Evolutionary conservation across 1,140 invertebrate genomes (phyloP).

Genomic region (Drusus annulatus): DNA sequence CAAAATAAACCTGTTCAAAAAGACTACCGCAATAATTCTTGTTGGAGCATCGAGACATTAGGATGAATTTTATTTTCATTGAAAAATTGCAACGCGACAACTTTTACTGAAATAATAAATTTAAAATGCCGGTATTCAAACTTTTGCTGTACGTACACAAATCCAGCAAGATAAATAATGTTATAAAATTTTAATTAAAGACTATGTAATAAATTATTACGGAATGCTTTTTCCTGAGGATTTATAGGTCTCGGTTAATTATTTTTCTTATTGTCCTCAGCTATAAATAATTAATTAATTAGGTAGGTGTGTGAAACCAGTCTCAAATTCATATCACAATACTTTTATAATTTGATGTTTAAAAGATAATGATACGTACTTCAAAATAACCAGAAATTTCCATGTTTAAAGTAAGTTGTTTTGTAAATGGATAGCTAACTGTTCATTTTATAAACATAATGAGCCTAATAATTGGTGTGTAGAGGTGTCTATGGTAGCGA

Average conservation of each 20-base stretch:
- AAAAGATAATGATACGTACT: too few species aligned
- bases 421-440: neutral
- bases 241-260: neutral
- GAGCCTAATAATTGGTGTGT: neutral
- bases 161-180: neutral
- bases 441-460: neutral
- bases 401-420: too few species aligned
- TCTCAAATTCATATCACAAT: neutral
- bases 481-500: neutral
- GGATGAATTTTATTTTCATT: neutral
- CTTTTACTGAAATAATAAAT: neutral
- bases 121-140: too few species aligned
- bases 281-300: neutral
- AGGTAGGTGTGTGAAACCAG: neutral
- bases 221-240: neutral
- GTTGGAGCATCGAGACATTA: neutral
- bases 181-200: neutral
- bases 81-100: neutral
- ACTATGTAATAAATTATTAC: neutral
- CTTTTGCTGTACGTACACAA: neutral
- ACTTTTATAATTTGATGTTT: neutral
- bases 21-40: neutral
- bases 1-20: neutral
- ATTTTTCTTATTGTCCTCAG: neutral
- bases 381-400: too few species aligned